Percentiles rank a stretch among this genome's conserved stretches.
Conservation (phyloP, 2,888 invertebrate genomes). For the Rhimphoctona megacephalus region DNA sequence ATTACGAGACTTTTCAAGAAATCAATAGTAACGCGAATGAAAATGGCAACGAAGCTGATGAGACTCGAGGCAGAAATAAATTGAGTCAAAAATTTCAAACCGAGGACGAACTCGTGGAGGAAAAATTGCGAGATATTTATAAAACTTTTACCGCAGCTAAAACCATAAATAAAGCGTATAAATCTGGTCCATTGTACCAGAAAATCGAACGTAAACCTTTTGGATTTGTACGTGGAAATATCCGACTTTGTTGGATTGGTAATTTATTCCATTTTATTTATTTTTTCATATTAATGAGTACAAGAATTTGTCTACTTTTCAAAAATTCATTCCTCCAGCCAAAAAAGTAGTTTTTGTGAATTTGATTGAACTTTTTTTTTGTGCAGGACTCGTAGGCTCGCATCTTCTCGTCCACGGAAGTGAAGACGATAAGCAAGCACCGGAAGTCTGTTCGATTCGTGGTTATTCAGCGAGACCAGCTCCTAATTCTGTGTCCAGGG, state of each 20-base stretch:
- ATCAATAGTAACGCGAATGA: constrained; percentile 27
- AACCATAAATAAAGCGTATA: constrained; percentile 74
- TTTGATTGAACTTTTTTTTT: constrained; percentile 11
- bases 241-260: constrained; percentile 79
- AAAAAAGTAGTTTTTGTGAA: neutral
- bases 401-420: constrained; percentile 80
- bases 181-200: constrained; percentile 76
- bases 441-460: constrained; percentile 76
- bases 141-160: constrained; percentile 75
- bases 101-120: constrained; percentile 64
- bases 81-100: neutral
- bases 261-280: constrained; percentile 25
- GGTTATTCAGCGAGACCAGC: constrained; percentile 81
- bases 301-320: neutral
- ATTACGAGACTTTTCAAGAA: constrained; percentile 77
- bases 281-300: neutral
- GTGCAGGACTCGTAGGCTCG: constrained; percentile 77
- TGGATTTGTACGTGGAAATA: constrained; percentile 74
- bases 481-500: constrained; percentile 73
- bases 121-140: constrained; percentile 73
- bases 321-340: neutral
- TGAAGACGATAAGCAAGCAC: constrained; percentile 79
- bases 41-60: constrained; percentile 13
- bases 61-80: constrained; percentile 44
- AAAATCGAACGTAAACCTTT: constrained; percentile 68